These are phyloP conservation scores for Aulostomus chinensis DNA, from an alignment of 2,797 vertebrate genomes.

Conservation along the genomic window DNA sequence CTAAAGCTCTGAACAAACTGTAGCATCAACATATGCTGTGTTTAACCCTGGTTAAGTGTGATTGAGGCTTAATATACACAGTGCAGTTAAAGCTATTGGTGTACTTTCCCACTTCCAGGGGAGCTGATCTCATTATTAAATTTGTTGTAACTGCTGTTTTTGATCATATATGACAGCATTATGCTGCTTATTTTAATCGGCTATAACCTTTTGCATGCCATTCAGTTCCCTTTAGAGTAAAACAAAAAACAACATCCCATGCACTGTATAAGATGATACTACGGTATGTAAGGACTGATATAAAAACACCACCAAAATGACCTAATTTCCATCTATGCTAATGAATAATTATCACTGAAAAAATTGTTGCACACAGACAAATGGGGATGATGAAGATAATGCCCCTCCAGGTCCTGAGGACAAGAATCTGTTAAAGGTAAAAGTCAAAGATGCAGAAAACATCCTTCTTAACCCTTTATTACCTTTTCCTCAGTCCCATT, in stretches of 20 bases:
- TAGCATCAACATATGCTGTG: conserved; percentile 49
- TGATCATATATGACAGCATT: not conserved
- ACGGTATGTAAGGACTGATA: not conserved
- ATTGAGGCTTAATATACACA: conserved; percentile 54
- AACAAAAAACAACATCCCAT: no score
- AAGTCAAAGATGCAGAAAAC: not conserved
- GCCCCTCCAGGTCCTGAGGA: conserved; percentile 66
- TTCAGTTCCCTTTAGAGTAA: not conserved
- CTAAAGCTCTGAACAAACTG: conserved; percentile 30
- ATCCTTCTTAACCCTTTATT: not conserved
- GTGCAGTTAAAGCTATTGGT: conserved; percentile 23
- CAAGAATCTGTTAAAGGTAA: conserved; percentile 87
- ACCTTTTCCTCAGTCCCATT: not conserved
- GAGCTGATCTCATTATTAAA: conserved; percentile 7
- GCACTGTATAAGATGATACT: not conserved
- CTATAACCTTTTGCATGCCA: not conserved
- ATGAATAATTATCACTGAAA: conserved; percentile 50
- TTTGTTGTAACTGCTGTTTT: conserved; percentile 3
- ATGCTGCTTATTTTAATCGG: not conserved
- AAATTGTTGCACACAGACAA: conserved; percentile 78
- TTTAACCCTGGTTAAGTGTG: conserved; percentile 54
- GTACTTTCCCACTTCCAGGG: not conserved
- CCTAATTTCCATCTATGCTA: conserved; percentile 5
- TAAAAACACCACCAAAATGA: not conserved
- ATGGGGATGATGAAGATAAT: conserved; percentile 64